Conservation (phyloP, 2,888 invertebrate genomes). For the Empis livida region DNA sequence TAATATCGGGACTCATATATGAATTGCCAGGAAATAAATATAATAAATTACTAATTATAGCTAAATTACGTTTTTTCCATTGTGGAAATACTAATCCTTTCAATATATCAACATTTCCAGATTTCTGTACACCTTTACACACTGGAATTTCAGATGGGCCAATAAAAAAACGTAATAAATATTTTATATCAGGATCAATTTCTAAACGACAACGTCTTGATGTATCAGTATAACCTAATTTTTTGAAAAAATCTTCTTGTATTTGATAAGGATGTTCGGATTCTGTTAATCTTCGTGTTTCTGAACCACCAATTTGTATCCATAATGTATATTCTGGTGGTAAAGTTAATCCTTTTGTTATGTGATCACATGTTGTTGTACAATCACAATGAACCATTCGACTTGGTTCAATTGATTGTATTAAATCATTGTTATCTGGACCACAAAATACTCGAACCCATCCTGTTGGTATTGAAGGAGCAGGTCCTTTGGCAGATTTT, state of each 20-base stretch:
- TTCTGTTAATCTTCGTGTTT: slow-evolving; percentile 40
- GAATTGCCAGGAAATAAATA: slow-evolving; percentile 41
- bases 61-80: slow-evolving; percentile 48
- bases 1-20: slow-evolving; percentile 16
- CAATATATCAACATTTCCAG: slow-evolving; percentile 40
- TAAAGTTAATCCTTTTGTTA: slow-evolving; percentile 13
- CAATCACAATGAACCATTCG: slow-evolving; percentile 14
- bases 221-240: slow-evolving; percentile 45
- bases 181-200: slow-evolving; percentile 50
- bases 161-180: slow-evolving; percentile 47
- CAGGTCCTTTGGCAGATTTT: not conserved
- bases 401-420: slow-evolving; percentile 14
- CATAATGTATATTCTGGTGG: slow-evolving; percentile 15
- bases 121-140: slow-evolving; percentile 31
- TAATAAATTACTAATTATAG: slow-evolving; percentile 46
- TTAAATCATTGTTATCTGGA: slow-evolving; percentile 13
- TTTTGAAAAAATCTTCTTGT: slow-evolving; percentile 47
- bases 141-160: slow-evolving; percentile 45
- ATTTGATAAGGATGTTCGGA: slow-evolving; percentile 45
- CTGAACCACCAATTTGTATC: slow-evolving; percentile 43
- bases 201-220: slow-evolving; percentile 47
- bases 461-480: slow-evolving; percentile 5
- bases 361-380: slow-evolving; percentile 10
- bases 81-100: slow-evolving; percentile 57
- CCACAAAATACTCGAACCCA: slow-evolving; percentile 17